Base-by-base conservation (phyloP, 2,888 invertebrate genomes). In the Helicoverpa assulta region DNA sequence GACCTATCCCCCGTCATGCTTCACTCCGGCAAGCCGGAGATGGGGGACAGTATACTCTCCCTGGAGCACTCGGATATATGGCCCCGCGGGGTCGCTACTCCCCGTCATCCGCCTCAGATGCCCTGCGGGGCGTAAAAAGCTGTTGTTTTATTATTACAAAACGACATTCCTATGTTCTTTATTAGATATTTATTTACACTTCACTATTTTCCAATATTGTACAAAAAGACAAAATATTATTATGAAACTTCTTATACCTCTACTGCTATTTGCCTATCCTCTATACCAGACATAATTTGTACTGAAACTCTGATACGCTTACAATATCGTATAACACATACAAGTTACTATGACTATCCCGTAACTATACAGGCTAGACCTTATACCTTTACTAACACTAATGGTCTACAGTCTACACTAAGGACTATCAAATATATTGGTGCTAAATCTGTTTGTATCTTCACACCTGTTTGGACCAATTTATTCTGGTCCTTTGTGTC, bases 401-500 rank as follows among this genome's bases (percentile, higher is more conserved):
- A 54, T 54, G 58, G 6, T 14, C 26, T 26, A 26, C 26, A 26
- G 26, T 43, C 16, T 47, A 47, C 47, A 47, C 47, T 47, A 7
- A 47, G 16, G 16, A 47, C 47, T 47, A 47, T 43, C 5, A 47
- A 47, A 47, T 47, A n/a, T 12, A 14, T 40, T 40, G 3, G 16
- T 54, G 19, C n/a, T 33, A 0, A 19, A 58, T 18, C 16, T 40
- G 14, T n/a, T 8, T 33, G 58, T 55, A 26, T n/a, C n/a, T n/a
- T n/a, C n/a, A n/a, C n/a, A n/a, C n/a, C n/a, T n/a, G 4, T 2
- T 1, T 18, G 52, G 40, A 61, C 52, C 56, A 53, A 76, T 53
- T 57, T 72, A 33, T 51, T 72, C 55, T 29, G 47, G 70, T 72
- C 61, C 61, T 73, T 76, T 76, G 70, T 40, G 52, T 18, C 16